Conservation (phyloP, 2,797 vertebrate genomes). For the Semotilus atromaculatus region DNA sequence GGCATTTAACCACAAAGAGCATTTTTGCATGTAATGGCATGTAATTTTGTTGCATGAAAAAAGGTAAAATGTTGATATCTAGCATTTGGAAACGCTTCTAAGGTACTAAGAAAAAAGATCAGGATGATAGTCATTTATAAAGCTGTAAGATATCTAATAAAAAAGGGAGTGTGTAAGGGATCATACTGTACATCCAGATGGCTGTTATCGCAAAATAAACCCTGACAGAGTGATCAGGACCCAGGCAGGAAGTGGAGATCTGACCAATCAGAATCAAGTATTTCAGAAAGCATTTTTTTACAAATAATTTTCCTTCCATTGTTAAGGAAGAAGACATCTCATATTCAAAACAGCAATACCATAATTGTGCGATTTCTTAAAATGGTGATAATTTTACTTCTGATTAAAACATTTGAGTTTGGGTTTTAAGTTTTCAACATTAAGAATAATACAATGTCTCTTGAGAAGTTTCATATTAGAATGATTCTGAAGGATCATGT, state of each 20-base stretch:
- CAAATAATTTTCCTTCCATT: not conserved
- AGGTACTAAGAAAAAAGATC: not conserved
- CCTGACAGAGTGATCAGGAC: not conserved
- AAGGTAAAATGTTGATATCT: not conserved
- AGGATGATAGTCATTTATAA: not conserved
- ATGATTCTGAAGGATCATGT: too few species aligned
- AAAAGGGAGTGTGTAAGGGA: not conserved
- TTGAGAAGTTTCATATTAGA: too few species aligned
- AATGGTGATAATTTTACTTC: not conserved
- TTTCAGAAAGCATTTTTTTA: not conserved
- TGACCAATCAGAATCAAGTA: not conserved
- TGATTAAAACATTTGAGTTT: not conserved
- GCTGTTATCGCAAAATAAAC: not conserved
- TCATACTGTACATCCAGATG: not conserved
- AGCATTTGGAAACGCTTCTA: not conserved
- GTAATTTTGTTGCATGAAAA: not conserved
- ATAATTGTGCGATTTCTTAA: not conserved
- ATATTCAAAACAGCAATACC: not conserved
- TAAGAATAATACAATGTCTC: too few species aligned
- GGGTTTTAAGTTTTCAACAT: not conserved
- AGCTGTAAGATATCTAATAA: not conserved
- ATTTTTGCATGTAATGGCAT: slow-evolving; percentile 45
- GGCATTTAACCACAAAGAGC: slow-evolving; percentile 5
- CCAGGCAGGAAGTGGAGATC: not conserved
- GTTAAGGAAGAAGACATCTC: not conserved